Percentiles rank a stretch among this genome's conserved stretches.
Conservation (phyloP, 2,888 invertebrate genomes). For the Omphaloscelis lunosa region DNA sequence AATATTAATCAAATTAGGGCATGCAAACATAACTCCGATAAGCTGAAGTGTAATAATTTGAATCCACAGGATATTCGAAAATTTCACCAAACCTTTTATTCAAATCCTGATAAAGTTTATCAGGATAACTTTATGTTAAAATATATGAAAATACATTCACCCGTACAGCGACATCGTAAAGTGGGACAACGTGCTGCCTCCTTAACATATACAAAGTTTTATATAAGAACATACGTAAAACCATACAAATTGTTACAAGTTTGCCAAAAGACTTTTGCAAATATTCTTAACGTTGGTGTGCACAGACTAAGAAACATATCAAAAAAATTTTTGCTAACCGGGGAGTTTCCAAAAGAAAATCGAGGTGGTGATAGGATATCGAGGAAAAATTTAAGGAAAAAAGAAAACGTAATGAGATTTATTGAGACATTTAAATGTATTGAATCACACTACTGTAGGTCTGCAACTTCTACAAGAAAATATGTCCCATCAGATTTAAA, state of each 20-base stretch:
- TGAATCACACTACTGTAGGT: conserved; percentile 26
- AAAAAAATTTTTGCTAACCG: conserved; percentile 4
- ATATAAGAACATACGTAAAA: conserved; percentile 24
- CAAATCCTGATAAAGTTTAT: conserved; percentile 22
- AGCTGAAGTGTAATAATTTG: conserved; percentile 14
- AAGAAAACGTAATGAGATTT: conserved; percentile 29
- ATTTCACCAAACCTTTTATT: conserved; percentile 20
- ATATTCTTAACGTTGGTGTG: conserved; percentile 1
- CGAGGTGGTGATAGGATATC: conserved; percentile 58
- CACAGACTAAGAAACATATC: conserved; percentile 17
- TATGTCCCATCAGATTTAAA: conserved; percentile 25
- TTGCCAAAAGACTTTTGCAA: conserved; percentile 24
- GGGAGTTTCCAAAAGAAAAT: conserved; percentile 7
- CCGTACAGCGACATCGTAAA: conserved; percentile 21
- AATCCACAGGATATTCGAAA: conserved; percentile 19
- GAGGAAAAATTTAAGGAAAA: conserved; percentile 43
- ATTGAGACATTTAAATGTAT: conserved; percentile 46
- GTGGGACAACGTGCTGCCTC: conserved; percentile 10
- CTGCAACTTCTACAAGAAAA: conserved; percentile 17
- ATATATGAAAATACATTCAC: conserved; percentile 19
- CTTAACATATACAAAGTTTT: conserved; percentile 13
- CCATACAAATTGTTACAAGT: conserved; percentile 20
- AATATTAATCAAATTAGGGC: conserved; percentile 4
- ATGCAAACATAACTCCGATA: conserved; percentile 7
- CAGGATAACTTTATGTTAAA: conserved; percentile 27